Percentiles rank a stretch among this genome's conserved stretches.
Conservation (phyloP, 2,888 invertebrate genomes). For the Chymomyza fuscimana region DNA sequence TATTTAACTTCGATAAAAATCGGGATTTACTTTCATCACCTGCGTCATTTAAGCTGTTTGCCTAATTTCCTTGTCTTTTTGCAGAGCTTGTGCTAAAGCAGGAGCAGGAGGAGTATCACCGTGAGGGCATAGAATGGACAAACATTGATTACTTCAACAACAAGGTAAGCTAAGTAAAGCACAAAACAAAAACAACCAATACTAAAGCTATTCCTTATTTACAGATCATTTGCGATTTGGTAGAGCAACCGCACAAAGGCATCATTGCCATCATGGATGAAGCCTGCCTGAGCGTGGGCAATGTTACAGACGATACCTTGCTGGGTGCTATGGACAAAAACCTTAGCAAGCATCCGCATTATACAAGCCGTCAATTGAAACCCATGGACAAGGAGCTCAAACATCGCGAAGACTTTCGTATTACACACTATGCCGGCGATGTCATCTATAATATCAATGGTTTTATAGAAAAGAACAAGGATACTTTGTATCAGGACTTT, state of each 20-base stretch:
- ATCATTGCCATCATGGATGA: conserved; percentile 97
- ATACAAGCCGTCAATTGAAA: conserved; percentile 91
- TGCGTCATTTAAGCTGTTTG: neutral
- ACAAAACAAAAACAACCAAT: neutral
- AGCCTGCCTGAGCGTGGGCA: conserved; percentile 97
- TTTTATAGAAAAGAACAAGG: conserved; percentile 98
- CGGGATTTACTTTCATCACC: no score
- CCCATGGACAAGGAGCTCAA: conserved; percentile 90
- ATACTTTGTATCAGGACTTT: conserved; percentile 97
- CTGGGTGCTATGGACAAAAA: conserved; percentile 96
- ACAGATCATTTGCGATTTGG: conserved; percentile 93
- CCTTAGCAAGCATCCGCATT: conserved; percentile 91
- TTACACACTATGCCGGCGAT: conserved; percentile 97
- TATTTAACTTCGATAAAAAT: no score
- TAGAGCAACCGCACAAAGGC: conserved; percentile 96
- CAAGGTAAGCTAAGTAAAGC: conserved; percentile 81
- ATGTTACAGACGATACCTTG: conserved; percentile 90
- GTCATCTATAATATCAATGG: conserved; percentile 94
- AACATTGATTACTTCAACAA: conserved; percentile 98
- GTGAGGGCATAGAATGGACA: conserved; percentile 97
- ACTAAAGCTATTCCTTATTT: neutral
- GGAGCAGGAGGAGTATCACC: conserved; percentile 97
- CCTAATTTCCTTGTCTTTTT: conserved; percentile 50
- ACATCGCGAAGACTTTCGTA: conserved; percentile 89
- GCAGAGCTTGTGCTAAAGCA: conserved; percentile 96